A percentile compares a stretch with the other conserved stretches of the same genome.
Evolutionary conservation across 1,140 invertebrate genomes (phyloP).

Genomic region (Magallana gigas): DNA sequence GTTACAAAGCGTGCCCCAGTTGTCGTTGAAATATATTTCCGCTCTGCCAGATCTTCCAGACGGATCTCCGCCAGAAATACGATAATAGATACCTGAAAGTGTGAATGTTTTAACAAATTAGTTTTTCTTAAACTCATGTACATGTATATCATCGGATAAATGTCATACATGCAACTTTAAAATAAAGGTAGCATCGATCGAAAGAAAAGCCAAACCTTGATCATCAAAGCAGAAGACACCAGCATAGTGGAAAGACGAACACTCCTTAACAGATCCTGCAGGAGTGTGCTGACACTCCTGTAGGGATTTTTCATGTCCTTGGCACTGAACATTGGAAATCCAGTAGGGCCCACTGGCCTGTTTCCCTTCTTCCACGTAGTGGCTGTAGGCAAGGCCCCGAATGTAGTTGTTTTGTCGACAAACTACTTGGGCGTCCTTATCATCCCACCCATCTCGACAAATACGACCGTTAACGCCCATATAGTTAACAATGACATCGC

Average conservation of each 20-base stretch:
- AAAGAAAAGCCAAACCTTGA: constrained; percentile 39
- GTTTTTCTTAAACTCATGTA: too few species aligned
- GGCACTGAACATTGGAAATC: constrained; percentile 58
- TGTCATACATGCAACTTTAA: too few species aligned
- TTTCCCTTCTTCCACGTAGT: constrained; percentile 42
- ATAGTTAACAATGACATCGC: constrained; percentile 55
- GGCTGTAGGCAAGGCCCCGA: constrained; percentile 55
- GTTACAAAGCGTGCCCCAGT: constrained; percentile 56
- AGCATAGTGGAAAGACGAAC: constrained; percentile 53
- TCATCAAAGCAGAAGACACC: constrained; percentile 59
- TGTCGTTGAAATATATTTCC: constrained; percentile 52
- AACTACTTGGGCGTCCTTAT: constrained; percentile 61
- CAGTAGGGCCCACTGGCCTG: constrained; percentile 53
- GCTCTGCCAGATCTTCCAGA: constrained; percentile 48
- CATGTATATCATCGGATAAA: too few species aligned
- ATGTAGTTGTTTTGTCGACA: constrained; percentile 63
- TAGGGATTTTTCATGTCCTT: constrained; percentile 58
- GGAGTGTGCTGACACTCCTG: constrained; percentile 42
- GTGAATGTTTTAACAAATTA: background rate
- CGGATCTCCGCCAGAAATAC: constrained; percentile 42
- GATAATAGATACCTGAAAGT: constrained; percentile 53
- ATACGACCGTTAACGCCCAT: constrained; percentile 58
- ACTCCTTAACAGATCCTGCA: constrained; percentile 47
- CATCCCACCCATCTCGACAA: constrained; percentile 61
- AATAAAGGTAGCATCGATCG: too few species aligned